A percentile compares a stretch with the other conserved stretches of the same genome.
phyloP scores from a whole-genome alignment of 1,140 invertebrate species.

The Sminthurides bifidus region DNA sequence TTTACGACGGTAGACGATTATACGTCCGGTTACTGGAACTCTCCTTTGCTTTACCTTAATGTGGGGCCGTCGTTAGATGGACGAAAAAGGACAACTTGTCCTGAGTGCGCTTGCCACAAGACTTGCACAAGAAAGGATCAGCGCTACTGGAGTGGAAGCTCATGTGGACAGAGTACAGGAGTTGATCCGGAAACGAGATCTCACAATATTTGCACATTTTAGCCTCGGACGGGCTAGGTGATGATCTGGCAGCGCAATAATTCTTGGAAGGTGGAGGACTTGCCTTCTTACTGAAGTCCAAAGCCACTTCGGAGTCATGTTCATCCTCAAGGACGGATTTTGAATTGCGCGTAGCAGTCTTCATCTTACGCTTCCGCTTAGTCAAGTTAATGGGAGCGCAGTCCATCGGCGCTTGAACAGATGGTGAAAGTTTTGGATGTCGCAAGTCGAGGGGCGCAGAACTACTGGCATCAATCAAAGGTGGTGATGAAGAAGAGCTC shows the following conservation, averaged over 20 bases:
- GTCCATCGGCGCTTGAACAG: too few relatives aligned
- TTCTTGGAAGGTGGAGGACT: too few relatives aligned
- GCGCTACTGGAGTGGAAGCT: conserved; percentile 74
- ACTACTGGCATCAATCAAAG: too few relatives aligned
- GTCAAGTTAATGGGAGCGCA: too few relatives aligned
- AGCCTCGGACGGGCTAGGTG: conserved; percentile 33
- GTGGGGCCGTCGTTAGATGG: conserved; percentile 73
- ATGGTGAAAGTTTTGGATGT: too few relatives aligned
- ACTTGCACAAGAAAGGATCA: conserved; percentile 87
- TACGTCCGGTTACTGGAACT: not conserved
- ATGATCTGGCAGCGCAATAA: too few relatives aligned
- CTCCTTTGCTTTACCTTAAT: conserved; percentile 36
- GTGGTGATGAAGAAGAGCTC: too few relatives aligned
- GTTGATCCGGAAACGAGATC: conserved; percentile 75
- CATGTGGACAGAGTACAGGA: conserved; percentile 92
- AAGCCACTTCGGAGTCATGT: conserved; percentile 19
- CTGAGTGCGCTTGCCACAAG: conserved; percentile 69
- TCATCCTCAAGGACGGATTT: too few relatives aligned
- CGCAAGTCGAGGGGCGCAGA: too few relatives aligned
- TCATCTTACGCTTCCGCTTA: conserved; percentile 63
- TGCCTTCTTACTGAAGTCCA: conserved; percentile 30
- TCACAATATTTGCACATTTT: conserved; percentile 75
- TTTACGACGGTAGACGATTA: not conserved
- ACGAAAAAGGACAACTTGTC: conserved; percentile 82
- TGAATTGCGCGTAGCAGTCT: too few relatives aligned